phyloP scores from a whole-genome alignment of 2,113 vertebrate species.

The Bufo bufo region DNA sequence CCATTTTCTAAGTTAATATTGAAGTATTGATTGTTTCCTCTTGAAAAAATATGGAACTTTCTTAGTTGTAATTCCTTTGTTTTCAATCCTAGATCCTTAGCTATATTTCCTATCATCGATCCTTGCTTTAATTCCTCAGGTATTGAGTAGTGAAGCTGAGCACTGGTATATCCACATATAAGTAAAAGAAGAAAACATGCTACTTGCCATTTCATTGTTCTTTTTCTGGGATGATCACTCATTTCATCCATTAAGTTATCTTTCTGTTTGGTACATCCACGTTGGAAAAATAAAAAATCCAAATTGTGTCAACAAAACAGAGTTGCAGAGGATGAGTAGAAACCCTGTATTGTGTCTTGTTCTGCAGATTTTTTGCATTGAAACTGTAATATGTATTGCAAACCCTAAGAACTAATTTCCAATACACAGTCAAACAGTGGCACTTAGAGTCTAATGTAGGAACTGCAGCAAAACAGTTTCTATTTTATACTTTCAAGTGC shows the following conservation, averaged over 20 bases:
- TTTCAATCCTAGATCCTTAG: conserved; percentile 68
- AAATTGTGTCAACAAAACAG: conserved; percentile 5
- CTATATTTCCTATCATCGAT: conserved; percentile 70
- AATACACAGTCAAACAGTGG: conserved; percentile 15
- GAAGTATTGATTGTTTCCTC: conserved; percentile 32
- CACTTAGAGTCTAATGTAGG: conserved; percentile 2
- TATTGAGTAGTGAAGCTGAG: conserved; percentile 70
- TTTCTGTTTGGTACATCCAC: background rate
- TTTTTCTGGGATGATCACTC: background rate
- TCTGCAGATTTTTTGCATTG: background rate
- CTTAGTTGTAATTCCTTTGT: conserved; percentile 61
- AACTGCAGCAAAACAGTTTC: background rate
- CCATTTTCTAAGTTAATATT: conserved; percentile 61
- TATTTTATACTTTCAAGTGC: background rate
- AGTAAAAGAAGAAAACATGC: conserved; percentile 59
- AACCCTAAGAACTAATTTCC: background rate
- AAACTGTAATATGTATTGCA: background rate
- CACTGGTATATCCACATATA: conserved; percentile 25
- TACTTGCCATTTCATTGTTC: conserved; percentile 61
- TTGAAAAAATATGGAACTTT: conserved; percentile 67
- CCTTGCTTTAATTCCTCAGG: conserved; percentile 70
- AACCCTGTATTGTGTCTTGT: background rate
- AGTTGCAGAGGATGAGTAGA: background rate
- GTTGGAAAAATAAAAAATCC: background rate
- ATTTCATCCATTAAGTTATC: background rate